Conservation (phyloP, 2,888 invertebrate genomes). For the Phoronis australis region DNA sequence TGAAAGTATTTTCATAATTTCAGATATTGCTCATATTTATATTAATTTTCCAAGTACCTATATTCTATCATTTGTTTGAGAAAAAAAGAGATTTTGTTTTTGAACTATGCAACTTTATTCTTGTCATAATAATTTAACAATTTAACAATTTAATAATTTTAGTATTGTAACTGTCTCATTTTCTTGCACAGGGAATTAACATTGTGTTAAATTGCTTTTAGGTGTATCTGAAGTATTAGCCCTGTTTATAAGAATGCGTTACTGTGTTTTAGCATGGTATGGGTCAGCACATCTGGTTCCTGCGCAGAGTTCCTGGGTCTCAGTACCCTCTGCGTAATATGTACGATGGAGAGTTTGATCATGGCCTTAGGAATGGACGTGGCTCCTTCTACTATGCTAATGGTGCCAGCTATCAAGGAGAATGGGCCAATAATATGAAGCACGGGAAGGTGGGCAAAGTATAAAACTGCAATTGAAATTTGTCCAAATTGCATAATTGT, state of each 20-base stretch:
- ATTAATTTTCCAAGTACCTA: too few relatives aligned
- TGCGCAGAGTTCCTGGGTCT: conserved; percentile 40
- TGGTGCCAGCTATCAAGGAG: conserved; percentile 50
- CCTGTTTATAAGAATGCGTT: too few relatives aligned
- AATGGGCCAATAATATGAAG: conserved; percentile 52
- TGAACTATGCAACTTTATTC: too few relatives aligned
- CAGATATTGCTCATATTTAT: too few relatives aligned
- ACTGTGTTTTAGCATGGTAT: conserved; percentile 53
- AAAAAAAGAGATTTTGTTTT: too few relatives aligned
- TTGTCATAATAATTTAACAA: too few relatives aligned
- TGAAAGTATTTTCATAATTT: not conserved
- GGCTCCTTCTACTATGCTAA: conserved; percentile 53
- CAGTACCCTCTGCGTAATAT: conserved; percentile 51
- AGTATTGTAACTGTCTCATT: not conserved
- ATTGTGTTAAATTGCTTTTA: not conserved
- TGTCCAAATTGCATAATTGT: not conserved
- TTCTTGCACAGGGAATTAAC: not conserved
- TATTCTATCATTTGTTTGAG: too few relatives aligned
- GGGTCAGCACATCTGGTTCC: conserved; percentile 52
- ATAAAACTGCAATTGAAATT: too few relatives aligned
- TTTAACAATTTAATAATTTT: not conserved
- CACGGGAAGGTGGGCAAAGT: conserved; percentile 43
- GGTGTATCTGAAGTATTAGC: not conserved
- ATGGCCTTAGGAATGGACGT: conserved; percentile 46
- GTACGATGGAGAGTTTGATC: conserved; percentile 50